Base-by-base conservation (phyloP, 2,888 invertebrate species). In the Nudaria mundana region DNA sequence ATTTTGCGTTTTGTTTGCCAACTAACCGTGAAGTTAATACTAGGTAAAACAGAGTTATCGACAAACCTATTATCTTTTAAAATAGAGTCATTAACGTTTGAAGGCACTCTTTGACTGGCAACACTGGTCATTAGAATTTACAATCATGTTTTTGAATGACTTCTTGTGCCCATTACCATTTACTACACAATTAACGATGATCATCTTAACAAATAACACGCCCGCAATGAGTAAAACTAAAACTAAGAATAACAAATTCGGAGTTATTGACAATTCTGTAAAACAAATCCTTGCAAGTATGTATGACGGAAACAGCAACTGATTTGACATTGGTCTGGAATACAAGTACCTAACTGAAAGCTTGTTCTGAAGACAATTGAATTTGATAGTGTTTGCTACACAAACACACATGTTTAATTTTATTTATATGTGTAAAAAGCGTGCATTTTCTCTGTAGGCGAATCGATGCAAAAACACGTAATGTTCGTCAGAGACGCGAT, bases 401-500 rank as follows among this genome's bases (percentile, higher is more conserved):
- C 29, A 37, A 48, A 50, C 55, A 51, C 48, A 52, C 51, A 55
- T 45, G 30, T 48, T 38, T 53, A 52, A 49, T 58, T 59, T 62
- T 62, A 56, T 60, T 55, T 58, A 60, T 52, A 61, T 52, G 55
- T 54, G 43, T 52, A 50, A 47, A 50, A 55, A 48, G 42, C 40
- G 46, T 49, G 43, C 57, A 69, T 78, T 83, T 83, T 84, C 81
- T 77, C 82, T 66, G 63, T 64, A 52, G 55, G 42, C 55, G 53
- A 56, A 63, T 44, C 43, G 55, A 58, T 52, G 78, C 76, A 84
- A 81, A 86, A 82, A 84, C 71, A 64, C 57, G 52, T 76, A 80
- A 81, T 83, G 84, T 85, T 79, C 81, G 81, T 82, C 67, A 65
- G 70, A 72, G 76, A 71, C 80, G 81, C 80, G 80, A 82, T 79